Base-by-base conservation (phyloP, 2,888 invertebrate species). In the Ypsolopha sequella region DNA sequence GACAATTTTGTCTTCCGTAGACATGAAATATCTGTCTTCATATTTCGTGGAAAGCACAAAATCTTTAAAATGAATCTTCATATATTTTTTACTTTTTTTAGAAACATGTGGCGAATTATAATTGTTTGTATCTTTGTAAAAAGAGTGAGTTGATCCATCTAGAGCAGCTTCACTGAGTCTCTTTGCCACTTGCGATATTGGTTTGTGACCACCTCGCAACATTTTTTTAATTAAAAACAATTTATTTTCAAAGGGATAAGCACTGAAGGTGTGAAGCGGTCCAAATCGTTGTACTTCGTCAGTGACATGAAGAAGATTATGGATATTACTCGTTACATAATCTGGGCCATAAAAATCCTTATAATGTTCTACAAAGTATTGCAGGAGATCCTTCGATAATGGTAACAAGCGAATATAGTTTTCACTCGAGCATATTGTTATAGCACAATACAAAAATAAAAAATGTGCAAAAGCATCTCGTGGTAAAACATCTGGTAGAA, bases 311-410 rank as follows among this genome's bases (percentile, higher is more conserved):
- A 39, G 24, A 9, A 58, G 36, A 43, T 60, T 60, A 43, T 60
- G 60, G 24, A 60, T 52, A 36, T 60, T 58, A 53, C 56, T 56
- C 14, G 55, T 55, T n/a, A 60, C 44, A 44, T 54, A 55, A 10
- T 54, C 51, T 46, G 41, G 51, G 8, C 58, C 60, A 52, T 60
- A 58, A 39, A 55, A 47, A 13, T 11, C 39, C 7, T 35, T 36
- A 46, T 48, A 57, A 6, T 52, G 36, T 50, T 55, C 49, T 24
- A 56, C 53, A 53, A 58, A 61, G 48, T 55, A 24, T 41, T 46
- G n/a, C 4, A 59, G 51, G 11, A 61, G 33, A 44, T 56, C 38
- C 41, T 57, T 11, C 36, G 58, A 54, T 4, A 60, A 6, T 14
- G 36, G 39, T 38, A 60, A 48, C 3, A 53, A 52, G 8, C 44